These are phyloP conservation scores for Epinotia ramella DNA, from an alignment of 2,888 invertebrate genomes.

Conservation along the genomic window DNA sequence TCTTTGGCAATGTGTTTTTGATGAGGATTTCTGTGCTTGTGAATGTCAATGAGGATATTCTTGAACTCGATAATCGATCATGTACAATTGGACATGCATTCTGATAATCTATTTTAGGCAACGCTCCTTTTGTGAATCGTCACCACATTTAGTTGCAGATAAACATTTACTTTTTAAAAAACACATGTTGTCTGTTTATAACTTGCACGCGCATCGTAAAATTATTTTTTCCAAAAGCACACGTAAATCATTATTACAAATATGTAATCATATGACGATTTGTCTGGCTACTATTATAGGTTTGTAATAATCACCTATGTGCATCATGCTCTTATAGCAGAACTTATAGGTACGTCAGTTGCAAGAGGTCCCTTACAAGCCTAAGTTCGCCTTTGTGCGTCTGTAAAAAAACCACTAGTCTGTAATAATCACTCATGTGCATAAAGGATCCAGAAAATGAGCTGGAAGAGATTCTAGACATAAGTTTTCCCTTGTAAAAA, in stretches of 20 bases:
- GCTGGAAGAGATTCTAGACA: too few relatives aligned
- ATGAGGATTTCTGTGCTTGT: constrained; percentile 50
- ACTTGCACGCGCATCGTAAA: background rate
- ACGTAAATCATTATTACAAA: background rate
- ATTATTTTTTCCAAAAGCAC: background rate
- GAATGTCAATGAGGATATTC: constrained; percentile 21
- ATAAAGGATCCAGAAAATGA: too few relatives aligned
- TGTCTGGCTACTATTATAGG: too few relatives aligned
- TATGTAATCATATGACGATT: too few relatives aligned
- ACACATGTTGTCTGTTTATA: background rate
- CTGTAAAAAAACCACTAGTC: too few relatives aligned
- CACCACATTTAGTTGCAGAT: background rate
- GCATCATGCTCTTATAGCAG: background rate
- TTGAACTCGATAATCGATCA: constrained; percentile 33
- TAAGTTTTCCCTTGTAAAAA: too few relatives aligned
- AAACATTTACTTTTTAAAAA: background rate
- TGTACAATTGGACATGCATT: constrained; percentile 14
- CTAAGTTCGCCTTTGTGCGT: too few relatives aligned
- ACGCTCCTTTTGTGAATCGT: background rate
- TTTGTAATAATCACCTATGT: background rate
- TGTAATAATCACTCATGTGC: too few relatives aligned
- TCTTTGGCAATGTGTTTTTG: constrained; percentile 44
- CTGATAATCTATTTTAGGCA: background rate
- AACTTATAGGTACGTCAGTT: too few relatives aligned
- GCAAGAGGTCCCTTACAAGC: too few relatives aligned